phyloP scores from a whole-genome alignment of 2,113 vertebrate species.

The Puntigrus tetrazona region DNA sequence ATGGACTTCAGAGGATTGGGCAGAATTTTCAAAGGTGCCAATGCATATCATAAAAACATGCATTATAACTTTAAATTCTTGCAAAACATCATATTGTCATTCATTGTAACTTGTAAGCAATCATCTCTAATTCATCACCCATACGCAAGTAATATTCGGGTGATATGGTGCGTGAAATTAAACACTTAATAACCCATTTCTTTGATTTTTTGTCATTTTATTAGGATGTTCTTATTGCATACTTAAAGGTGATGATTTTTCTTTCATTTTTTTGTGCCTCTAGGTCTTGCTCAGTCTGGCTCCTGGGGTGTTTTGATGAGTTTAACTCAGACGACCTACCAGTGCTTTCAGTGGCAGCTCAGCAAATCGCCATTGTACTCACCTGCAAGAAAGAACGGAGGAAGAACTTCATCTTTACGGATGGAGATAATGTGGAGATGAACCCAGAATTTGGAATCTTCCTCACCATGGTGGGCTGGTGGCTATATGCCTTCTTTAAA shows the following conservation, averaged over 20 bases:
- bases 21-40: slow-evolving; percentile 91
- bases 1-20: slow-evolving; percentile 98
- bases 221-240: neutral
- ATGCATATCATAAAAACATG: neutral
- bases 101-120: neutral
- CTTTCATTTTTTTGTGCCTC: slow-evolving; percentile 53
- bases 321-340: slow-evolving; percentile 96
- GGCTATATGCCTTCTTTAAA: neutral
- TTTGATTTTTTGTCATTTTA: neutral
- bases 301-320: slow-evolving; percentile 98
- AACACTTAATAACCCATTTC: neutral
- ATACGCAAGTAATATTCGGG: neutral
- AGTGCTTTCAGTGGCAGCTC: slow-evolving; percentile 94
- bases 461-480: slow-evolving; percentile 88
- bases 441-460: slow-evolving; percentile 97
- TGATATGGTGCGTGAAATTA: neutral
- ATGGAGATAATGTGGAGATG: slow-evolving; percentile 92
- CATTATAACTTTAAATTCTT: neutral
- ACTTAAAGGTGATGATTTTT: slow-evolving; percentile 13
- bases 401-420: slow-evolving; percentile 90
- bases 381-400: slow-evolving; percentile 91
- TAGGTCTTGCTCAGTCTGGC: slow-evolving; percentile 95
- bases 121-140: neutral
- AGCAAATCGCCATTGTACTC: slow-evolving; percentile 93
- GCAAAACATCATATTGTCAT: neutral